Percentiles rank a stretch among this genome's conserved stretches.
phyloP scores from a whole-genome alignment of 2,113 vertebrate species.

The Calyptommatus sinebrachiatus region DNA sequence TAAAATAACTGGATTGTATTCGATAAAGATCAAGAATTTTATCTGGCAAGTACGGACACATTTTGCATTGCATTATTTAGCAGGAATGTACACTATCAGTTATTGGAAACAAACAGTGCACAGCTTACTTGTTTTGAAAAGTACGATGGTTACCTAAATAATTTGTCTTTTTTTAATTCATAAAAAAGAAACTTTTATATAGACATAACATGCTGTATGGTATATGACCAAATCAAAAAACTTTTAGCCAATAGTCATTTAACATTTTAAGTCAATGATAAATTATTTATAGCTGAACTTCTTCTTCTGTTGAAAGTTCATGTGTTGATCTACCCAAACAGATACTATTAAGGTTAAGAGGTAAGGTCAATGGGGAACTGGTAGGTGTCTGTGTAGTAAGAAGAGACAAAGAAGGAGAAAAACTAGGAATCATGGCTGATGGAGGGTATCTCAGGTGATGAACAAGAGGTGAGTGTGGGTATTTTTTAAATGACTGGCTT shows the following conservation, averaged over 20 bases:
- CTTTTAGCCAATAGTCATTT: constrained; percentile 7
- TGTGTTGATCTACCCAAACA: constrained; percentile 58
- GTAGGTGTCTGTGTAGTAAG: constrained; percentile 76
- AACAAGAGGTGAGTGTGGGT: constrained; percentile 68
- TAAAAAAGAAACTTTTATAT: constrained; percentile 26
- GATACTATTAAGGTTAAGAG: constrained; percentile 62
- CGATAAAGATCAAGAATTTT: constrained; percentile 23
- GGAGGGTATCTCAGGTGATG: constrained; percentile 71
- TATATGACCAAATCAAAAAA: constrained; percentile 2
- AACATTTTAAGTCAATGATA: constrained; percentile 6
- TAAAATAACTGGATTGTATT: constrained; percentile 15
- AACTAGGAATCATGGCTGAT: constrained; percentile 77
- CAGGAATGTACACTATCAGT: too few relatives aligned
- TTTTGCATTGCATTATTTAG: constrained; percentile 28
- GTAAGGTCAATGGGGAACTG: constrained; percentile 73
- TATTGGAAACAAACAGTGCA: too few relatives aligned
- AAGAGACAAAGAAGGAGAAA: constrained; percentile 85
- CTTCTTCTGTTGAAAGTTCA: constrained; percentile 72
- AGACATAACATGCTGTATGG: constrained; percentile 23
- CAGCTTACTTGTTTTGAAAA: not conserved
- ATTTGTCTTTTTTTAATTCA: constrained; percentile 17
- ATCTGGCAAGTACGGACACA: constrained; percentile 26
- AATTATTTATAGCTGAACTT: constrained; percentile 75
- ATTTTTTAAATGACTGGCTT: constrained; percentile 68
- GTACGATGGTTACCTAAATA: constrained; percentile 31